These are phyloP conservation scores for Paramacrobiotus metropolitanus DNA, from an alignment of 1,140 invertebrate species.

Conservation along the genomic window DNA sequence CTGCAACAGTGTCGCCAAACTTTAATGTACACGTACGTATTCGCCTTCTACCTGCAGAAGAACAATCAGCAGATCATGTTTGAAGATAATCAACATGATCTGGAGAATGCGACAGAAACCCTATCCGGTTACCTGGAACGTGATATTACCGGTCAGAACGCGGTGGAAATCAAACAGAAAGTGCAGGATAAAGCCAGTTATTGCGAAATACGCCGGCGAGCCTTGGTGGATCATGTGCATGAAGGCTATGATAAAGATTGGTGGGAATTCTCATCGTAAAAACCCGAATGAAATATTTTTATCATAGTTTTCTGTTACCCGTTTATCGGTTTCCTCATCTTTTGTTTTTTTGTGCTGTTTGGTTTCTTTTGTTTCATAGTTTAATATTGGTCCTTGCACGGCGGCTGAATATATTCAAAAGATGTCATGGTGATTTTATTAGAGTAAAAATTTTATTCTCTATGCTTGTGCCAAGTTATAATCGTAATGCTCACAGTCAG, in stretches of 20 bases:
- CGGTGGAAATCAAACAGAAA: constrained; percentile 85
- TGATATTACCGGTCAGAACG: constrained; percentile 91
- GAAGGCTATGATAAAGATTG: constrained; percentile 95
- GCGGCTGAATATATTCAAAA: too few relatives aligned
- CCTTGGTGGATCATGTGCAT: constrained; percentile 80
- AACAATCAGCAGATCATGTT: constrained; percentile 98
- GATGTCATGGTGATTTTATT: too few relatives aligned
- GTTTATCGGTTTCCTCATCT: too few relatives aligned
- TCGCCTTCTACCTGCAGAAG: constrained; percentile 90
- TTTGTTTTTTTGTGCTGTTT: too few relatives aligned
- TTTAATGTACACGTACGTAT: constrained; percentile 96
- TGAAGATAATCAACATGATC: constrained; percentile 94
- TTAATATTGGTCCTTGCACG: too few relatives aligned
- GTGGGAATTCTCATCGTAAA: constrained; percentile 47
- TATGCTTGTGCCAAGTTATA: too few relatives aligned
- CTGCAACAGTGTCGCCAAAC: constrained; percentile 89
- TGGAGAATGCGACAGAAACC: constrained; percentile 85
- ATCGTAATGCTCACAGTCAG: too few relatives aligned
- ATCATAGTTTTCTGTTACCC: too few relatives aligned
- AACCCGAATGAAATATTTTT: too few relatives aligned
- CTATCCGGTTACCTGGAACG: constrained; percentile 90
- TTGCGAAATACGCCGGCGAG: constrained; percentile 80
- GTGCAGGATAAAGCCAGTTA: constrained; percentile 98
- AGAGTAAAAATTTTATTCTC: too few relatives aligned
- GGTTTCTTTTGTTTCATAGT: too few relatives aligned